Conservation (phyloP, 2,888 invertebrate species). For the Apamea epomidion region DNA sequence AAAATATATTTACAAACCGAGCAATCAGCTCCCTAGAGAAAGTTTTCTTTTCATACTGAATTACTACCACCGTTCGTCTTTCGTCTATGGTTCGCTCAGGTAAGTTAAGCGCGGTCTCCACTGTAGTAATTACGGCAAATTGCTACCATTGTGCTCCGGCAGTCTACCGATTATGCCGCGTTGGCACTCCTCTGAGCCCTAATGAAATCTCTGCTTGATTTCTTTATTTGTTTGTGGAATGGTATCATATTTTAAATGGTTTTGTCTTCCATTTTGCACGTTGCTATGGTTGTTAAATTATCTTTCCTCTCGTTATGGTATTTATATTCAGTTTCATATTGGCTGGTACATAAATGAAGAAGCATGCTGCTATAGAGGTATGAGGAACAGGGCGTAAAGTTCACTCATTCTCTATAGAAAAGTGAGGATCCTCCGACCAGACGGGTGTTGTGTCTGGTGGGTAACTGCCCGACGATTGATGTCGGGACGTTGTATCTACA, state of each 20-base stretch:
- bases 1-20: conserved; percentile 53
- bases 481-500: no score
- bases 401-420: no score
- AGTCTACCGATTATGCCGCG: conserved; percentile 65
- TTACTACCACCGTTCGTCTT: conserved; percentile 53
- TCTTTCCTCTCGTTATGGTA: background rate
- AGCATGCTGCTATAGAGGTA: background rate
- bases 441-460: background rate
- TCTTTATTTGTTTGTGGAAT: conserved; percentile 59
- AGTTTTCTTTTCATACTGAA: conserved; percentile 59
- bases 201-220: conserved; percentile 65
- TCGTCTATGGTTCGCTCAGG: conserved; percentile 60
- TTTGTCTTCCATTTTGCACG: conserved; percentile 13
- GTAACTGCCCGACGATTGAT: background rate
- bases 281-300: conserved; percentile 16
- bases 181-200: conserved; percentile 54
- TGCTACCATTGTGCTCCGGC: conserved; percentile 81
- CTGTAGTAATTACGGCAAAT: conserved; percentile 83
- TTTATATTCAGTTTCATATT: background rate
- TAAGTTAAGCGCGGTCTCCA: conserved; percentile 70
- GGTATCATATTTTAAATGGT: conserved; percentile 47
- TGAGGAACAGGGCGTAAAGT: background rate
- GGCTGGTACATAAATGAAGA: background rate
- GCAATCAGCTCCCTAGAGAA: conserved; percentile 57
- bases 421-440: background rate